phyloP scores from a whole-genome alignment of 1,140 invertebrate species.

The Meteorus sp. region DNA sequence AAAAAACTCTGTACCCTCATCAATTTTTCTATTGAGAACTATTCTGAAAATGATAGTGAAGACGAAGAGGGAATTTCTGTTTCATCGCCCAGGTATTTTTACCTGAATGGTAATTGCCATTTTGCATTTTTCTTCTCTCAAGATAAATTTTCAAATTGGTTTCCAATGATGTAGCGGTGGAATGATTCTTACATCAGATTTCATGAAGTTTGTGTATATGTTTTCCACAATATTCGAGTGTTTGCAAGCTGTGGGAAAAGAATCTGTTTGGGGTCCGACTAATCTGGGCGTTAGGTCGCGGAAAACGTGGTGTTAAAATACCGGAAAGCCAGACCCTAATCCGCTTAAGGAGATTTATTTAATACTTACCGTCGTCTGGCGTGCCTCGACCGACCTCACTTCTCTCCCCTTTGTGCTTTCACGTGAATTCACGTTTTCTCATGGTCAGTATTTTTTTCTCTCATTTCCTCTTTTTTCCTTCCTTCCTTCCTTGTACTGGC shows the following conservation, averaged over 20 bases:
- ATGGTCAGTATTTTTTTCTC: too few species aligned
- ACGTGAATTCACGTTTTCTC: slow-evolving; percentile 13
- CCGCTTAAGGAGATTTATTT: slow-evolving; percentile 55
- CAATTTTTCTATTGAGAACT: too few species aligned
- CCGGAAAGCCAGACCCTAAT: slow-evolving; percentile 52
- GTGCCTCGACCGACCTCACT: slow-evolving; percentile 41
- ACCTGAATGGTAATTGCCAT: too few species aligned
- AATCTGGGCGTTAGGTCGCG: slow-evolving; percentile 46
- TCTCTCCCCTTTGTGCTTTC: slow-evolving; percentile 16
- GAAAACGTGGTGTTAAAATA: slow-evolving; percentile 54
- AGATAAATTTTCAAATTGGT: too few species aligned
- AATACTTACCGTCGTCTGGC: slow-evolving; percentile 52
- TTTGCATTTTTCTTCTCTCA: too few species aligned
- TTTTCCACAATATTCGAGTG: background rate
- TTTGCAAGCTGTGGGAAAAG: slow-evolving; percentile 26
- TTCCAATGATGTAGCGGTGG: too few species aligned
- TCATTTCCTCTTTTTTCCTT: slow-evolving; percentile 10
- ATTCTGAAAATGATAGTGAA: too few species aligned
- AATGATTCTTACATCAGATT: too few species aligned
- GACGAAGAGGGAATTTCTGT: too few species aligned
- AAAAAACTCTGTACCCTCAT: too few species aligned
- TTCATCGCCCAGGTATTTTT: too few species aligned
- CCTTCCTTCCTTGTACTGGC: background rate
- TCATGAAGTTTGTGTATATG: too few species aligned
- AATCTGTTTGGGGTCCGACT: slow-evolving; percentile 46